Percentiles rank a stretch among this genome's conserved stretches.
These are phyloP conservation scores for Grus americana DNA, from an alignment of 2,113 vertebrate genomes.

Conservation along the genomic window DNA sequence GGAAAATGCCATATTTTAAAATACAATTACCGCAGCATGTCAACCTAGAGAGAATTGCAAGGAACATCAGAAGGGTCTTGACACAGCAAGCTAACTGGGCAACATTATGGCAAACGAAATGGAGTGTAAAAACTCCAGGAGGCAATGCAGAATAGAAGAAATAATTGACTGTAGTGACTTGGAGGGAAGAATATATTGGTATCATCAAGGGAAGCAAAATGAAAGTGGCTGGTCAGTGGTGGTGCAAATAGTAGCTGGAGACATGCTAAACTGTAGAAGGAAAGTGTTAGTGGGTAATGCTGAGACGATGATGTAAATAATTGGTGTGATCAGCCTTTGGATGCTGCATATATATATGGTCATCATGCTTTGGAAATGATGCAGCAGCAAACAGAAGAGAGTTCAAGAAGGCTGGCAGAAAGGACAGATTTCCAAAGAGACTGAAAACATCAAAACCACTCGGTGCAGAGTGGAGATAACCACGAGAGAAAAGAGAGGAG, in stretches of 20 bases:
- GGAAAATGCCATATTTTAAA: conserved; percentile 19
- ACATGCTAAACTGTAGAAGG: neutral
- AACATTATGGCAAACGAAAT: conserved; percentile 10
- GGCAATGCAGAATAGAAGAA: conserved; percentile 20
- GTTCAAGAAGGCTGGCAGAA: neutral
- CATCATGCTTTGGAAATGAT: neutral
- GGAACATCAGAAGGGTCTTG: conserved; percentile 8
- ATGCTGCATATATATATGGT: neutral
- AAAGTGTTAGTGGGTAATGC: neutral
- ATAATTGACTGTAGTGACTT: conserved; percentile 30
- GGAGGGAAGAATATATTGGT: neutral
- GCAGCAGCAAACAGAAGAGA: neutral
- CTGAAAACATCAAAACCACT: neutral
- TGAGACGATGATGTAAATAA: neutral
- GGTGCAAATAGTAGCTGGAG: neutral
- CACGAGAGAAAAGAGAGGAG: neutral
- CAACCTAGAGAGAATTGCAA: conserved; percentile 9
- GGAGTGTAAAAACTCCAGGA: conserved; percentile 36
- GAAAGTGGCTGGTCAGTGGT: neutral
- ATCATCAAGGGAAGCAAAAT: neutral
- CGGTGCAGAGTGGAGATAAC: neutral
- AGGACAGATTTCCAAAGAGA: neutral
- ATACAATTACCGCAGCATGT: neutral
- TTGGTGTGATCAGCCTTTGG: neutral
- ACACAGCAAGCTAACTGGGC: conserved; percentile 19